Evolutionary conservation across 2,888 invertebrate genomes (phyloP), one percentile per base, ranked within the genome.

Genomic region (Ptilodon capucinus): DNA sequence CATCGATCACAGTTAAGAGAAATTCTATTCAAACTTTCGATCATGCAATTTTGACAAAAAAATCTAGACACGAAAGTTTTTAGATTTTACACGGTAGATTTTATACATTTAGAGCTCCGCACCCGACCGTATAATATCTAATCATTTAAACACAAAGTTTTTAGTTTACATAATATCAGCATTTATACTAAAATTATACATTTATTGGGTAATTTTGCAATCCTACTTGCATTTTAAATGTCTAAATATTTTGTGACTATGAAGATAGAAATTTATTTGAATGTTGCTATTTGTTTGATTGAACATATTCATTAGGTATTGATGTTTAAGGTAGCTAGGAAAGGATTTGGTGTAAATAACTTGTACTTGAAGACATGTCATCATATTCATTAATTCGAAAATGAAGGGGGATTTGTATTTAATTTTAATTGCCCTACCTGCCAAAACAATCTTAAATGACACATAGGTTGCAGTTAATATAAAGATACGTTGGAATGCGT

Each of bases 401-500:
- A n/a, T n/a, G n/a, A n/a, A n/a, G n/a, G n/a, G n/a, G n/a, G n/a
- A n/a, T n/a, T n/a, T n/a, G n/a, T n/a, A n/a, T n/a, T n/a, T n/a
- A n/a, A n/a, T n/a, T n/a, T n/a, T n/a, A n/a, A n/a, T n/a, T n/a
- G 23, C 9, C 23, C 6, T 8, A 5, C 7, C 9, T n/a, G 11
- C 4, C 28, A 11, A 28, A 28, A 11, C n/a, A 8, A 11, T n/a
- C 8, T 3, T 8, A n/a, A n/a, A 5, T 28, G n/a, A n/a, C 28
- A 4, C 2, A 28, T 28, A 2, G n/a, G 28, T 28, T 28, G 28
- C n/a, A n/a, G 28, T 11, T 28, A 25, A 25, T 25, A 28, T 2
- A 23, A 7, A 23, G 72, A 76, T 74, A 70, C 69, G 66, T 65
- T 67, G 68, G 81, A 76, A 80, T 81, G 83, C 78, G 80, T 79